Percentiles rank a stretch among this genome's conserved stretches.
These are phyloP conservation scores for Rana temporaria DNA, from an alignment of 2,113 vertebrate species.

Conservation along the genomic window DNA sequence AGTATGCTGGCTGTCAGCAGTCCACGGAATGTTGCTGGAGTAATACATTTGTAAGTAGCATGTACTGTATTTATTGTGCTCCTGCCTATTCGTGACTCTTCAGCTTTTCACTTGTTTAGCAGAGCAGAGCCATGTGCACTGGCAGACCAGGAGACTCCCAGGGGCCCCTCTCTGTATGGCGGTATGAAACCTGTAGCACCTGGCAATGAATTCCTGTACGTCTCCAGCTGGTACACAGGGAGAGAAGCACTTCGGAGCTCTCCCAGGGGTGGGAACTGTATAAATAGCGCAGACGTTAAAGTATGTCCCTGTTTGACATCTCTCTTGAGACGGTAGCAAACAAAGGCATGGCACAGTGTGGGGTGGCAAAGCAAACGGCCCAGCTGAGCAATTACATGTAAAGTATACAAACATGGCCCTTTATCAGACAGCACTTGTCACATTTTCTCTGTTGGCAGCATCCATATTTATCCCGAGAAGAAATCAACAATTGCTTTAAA, in stretches of 20 bases:
- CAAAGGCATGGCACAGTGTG: constrained; percentile 18
- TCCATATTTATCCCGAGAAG: background rate
- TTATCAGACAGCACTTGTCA: background rate
- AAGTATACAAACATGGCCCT: constrained; percentile 8
- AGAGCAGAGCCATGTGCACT: background rate
- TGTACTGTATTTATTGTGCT: background rate
- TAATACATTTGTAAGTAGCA: background rate
- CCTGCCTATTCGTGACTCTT: background rate
- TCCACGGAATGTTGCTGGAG: no score
- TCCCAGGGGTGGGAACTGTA: constrained; percentile 33
- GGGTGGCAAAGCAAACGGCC: constrained; percentile 12
- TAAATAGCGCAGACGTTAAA: constrained; percentile 52
- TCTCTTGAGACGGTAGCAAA: constrained; percentile 29
- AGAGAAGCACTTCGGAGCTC: background rate
- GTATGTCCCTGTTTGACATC: constrained; percentile 37
- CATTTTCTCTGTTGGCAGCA: background rate
- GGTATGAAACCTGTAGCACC: constrained; percentile 42
- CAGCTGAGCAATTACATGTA: constrained; percentile 29
- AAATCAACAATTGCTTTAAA: background rate
- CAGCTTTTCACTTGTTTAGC: background rate
- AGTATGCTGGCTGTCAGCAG: no score
- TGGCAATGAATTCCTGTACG: constrained; percentile 43
- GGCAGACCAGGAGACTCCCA: constrained; percentile 15
- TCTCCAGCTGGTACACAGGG: constrained; percentile 23
- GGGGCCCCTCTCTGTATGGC: constrained; percentile 3